Evolutionary conservation across 2,797 vertebrate species (phyloP).

Genomic region (Chaetophractus vellerosus): DNA sequence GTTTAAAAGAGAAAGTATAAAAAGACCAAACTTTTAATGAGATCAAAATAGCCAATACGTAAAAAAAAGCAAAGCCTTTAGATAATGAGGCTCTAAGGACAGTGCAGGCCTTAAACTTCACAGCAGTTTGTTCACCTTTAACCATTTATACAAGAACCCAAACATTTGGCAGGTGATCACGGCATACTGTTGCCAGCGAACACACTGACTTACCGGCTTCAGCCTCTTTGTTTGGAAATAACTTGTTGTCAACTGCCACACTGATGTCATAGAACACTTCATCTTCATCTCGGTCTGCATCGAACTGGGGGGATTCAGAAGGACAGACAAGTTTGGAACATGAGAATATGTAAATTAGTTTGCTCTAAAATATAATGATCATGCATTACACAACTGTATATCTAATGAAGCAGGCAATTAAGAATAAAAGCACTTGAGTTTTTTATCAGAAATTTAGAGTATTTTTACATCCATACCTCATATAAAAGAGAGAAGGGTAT

Average conservation of each 20-base stretch:
- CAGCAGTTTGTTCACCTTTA: not conserved
- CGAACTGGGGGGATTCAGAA: conserved; percentile 91
- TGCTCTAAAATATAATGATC: not conserved
- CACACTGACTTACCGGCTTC: conserved; percentile 92
- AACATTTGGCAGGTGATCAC: not conserved
- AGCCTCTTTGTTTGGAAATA: conserved; percentile 94
- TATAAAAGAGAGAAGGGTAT: not conserved
- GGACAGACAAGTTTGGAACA: conserved; percentile 52
- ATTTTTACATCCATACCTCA: not conserved
- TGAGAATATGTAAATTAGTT: not conserved
- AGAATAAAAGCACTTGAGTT: not conserved
- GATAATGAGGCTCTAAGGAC: not conserved
- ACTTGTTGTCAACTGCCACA: conserved; percentile 95
- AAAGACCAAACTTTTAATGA: not conserved
- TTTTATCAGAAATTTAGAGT: too few relatives aligned
- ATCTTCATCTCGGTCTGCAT: conserved; percentile 97
- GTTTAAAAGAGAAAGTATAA: conserved; percentile 5
- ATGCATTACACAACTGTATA: not conserved
- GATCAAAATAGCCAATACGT: not conserved
- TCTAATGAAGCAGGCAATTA: not conserved
- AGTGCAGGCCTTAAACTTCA: not conserved
- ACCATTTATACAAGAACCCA: not conserved
- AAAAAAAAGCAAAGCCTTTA: not conserved
- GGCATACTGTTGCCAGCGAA: not conserved
- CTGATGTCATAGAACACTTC: conserved; percentile 98